Evolutionary conservation across 2,888 invertebrate genomes (phyloP).

Genomic region (Serrognathus titanus): DNA sequence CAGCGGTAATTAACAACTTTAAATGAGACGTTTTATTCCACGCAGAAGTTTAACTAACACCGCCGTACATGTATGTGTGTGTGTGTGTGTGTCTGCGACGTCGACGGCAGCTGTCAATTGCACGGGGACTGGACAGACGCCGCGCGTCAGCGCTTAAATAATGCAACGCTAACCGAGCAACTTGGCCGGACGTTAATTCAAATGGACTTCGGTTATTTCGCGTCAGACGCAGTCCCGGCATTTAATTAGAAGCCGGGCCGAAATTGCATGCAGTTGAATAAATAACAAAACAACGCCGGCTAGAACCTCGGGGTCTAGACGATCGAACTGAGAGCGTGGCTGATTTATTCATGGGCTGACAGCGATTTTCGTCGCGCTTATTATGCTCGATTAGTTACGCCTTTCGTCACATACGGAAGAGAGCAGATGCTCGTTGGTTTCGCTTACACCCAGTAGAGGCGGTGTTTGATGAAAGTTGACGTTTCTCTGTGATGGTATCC

Average conservation of each 20-base stretch:
- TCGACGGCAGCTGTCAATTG: conserved; percentile 20
- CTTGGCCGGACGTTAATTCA: conserved; percentile 28
- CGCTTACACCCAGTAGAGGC: too few relatives aligned
- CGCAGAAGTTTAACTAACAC: too few relatives aligned
- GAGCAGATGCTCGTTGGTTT: too few relatives aligned
- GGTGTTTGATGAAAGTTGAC: too few relatives aligned
- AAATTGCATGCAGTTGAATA: conserved; percentile 13
- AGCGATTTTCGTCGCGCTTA: conserved; percentile 21
- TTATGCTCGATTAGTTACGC: background rate
- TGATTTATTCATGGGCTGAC: conserved; percentile 24
- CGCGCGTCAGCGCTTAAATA: conserved; percentile 18
- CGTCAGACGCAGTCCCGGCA: conserved; percentile 24
- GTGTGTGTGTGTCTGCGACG: too few relatives aligned
- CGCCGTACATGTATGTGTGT: too few relatives aligned
- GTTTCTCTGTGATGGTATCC: too few relatives aligned
- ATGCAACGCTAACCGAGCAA: conserved; percentile 25
- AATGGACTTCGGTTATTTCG: conserved; percentile 28
- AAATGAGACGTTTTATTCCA: too few relatives aligned
- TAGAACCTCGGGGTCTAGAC: too few relatives aligned
- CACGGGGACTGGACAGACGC: conserved; percentile 9
- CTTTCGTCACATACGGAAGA: too few relatives aligned
- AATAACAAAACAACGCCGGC: background rate
- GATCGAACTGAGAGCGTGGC: too few relatives aligned
- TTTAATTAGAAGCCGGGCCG: conserved; percentile 12
- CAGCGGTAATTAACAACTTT: too few relatives aligned